These are phyloP conservation scores for Aphelinus certus DNA, from an alignment of 1,140 invertebrate genomes.

Conservation along the genomic window DNA sequence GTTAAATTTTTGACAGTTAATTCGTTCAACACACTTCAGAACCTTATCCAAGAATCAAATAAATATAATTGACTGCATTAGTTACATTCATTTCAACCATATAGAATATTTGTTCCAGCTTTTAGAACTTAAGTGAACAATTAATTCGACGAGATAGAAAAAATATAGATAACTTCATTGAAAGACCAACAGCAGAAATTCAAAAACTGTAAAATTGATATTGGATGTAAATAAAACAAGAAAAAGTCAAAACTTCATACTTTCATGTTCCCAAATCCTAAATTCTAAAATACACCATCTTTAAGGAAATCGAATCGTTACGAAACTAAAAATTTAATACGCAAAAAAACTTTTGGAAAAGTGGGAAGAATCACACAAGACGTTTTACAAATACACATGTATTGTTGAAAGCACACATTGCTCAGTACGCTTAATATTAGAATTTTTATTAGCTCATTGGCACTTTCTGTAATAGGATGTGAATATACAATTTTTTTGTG, in stretches of 20 bases:
- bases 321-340: no score
- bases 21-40: no score
- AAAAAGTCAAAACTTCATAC: no score
- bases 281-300: no score
- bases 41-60: conserved; percentile 37
- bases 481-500: conserved; percentile 44
- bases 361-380: no score
- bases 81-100: conserved; percentile 27
- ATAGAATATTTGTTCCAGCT: no score
- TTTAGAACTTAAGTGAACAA: no score
- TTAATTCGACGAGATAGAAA: background rate
- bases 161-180: background rate
- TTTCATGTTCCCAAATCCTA: no score
- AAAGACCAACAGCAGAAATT: conserved; percentile 7
- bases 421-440: conserved; percentile 45
- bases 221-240: conserved; percentile 1
- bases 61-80: conserved; percentile 21
- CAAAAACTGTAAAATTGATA: conserved; percentile 4
- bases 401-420: conserved; percentile 41
- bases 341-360: no score
- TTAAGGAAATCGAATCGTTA: no score
- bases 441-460: conserved; percentile 45
- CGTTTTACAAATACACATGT: background rate
- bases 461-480: conserved; percentile 42
- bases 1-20: no score